These are phyloP conservation scores for Notodonta dromedarius DNA, from an alignment of 2,888 invertebrate species.

Conservation along the genomic window DNA sequence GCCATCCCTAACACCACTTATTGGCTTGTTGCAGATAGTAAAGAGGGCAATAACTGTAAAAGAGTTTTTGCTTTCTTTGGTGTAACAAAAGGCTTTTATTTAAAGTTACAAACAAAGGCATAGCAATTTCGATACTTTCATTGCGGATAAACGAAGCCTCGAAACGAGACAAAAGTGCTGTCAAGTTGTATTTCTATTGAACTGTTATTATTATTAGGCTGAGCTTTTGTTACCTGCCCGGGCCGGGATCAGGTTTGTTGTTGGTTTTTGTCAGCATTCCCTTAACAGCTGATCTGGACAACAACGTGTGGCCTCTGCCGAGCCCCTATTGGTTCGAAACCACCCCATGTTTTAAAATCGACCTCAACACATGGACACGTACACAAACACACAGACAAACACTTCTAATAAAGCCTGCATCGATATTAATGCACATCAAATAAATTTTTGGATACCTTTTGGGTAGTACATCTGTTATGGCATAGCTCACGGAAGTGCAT, in stretches of 20 bases:
- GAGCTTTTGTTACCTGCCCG: conserved; percentile 60
- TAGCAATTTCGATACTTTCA: conserved; percentile 12
- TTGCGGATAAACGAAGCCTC: conserved; percentile 8
- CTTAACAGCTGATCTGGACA: conserved; percentile 72
- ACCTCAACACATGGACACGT: conserved; percentile 15
- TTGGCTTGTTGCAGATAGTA: conserved; percentile 1
- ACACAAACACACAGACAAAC: conserved; percentile 9
- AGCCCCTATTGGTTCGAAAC: conserved; percentile 49
- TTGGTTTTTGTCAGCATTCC: conserved; percentile 71
- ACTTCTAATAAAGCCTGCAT: conserved; percentile 7
- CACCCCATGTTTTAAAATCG: conserved; percentile 42
- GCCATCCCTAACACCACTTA: neutral
- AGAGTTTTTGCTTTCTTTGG: conserved; percentile 10
- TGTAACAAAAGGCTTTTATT: conserved; percentile 7
- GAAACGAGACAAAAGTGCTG: conserved; percentile 14
- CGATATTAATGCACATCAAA: conserved; percentile 19
- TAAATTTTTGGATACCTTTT: conserved; percentile 5
- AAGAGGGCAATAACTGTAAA: conserved; percentile 8
- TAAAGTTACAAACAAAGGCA: conserved; percentile 14
- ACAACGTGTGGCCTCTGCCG: conserved; percentile 51
- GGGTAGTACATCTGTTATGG: conserved; percentile 19
- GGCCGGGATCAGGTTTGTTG: conserved; percentile 59
- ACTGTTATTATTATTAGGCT: conserved; percentile 41
- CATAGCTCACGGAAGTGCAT: conserved; percentile 9
- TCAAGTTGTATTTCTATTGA: conserved; percentile 31